These are phyloP conservation scores for Helogale parvula DNA, from an alignment of 2,113 vertebrate species.

Conservation along the genomic window DNA sequence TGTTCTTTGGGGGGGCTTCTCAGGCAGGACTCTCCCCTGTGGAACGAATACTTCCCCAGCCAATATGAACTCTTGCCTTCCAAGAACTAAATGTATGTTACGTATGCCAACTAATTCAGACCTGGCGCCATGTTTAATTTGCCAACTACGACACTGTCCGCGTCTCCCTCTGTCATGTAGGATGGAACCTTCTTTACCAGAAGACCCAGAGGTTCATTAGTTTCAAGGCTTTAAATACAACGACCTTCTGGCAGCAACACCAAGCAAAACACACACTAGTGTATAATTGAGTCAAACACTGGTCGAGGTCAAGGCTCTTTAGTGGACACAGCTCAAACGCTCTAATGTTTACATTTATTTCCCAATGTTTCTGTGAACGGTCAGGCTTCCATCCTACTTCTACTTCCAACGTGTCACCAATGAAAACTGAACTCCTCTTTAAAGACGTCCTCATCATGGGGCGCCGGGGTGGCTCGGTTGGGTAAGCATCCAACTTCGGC, in stretches of 20 bases:
- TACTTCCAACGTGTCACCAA: background rate
- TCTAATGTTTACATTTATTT: background rate
- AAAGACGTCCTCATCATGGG: background rate
- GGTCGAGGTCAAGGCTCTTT: background rate
- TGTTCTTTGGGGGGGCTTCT: rapidly evolving
- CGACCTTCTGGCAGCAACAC: background rate
- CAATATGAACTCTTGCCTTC: background rate
- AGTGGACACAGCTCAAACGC: background rate
- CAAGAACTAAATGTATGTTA: background rate
- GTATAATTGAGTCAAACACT: background rate
- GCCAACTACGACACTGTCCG: background rate
- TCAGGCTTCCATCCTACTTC: background rate
- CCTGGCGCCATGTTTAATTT: background rate
- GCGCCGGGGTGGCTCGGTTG: too few relatives aligned
- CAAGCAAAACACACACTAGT: background rate
- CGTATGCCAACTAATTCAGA: background rate
- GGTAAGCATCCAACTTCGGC: too few relatives aligned
- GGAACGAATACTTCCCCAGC: background rate
- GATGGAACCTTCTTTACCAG: background rate
- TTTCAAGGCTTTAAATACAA: background rate
- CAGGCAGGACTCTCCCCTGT: background rate
- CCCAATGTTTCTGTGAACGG: background rate
- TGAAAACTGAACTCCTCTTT: background rate
- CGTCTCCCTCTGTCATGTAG: rapidly evolving
- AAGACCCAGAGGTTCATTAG: background rate